These are phyloP conservation scores for Eupithecia dodoneata DNA, from an alignment of 2,888 invertebrate species.

Conservation along the genomic window DNA sequence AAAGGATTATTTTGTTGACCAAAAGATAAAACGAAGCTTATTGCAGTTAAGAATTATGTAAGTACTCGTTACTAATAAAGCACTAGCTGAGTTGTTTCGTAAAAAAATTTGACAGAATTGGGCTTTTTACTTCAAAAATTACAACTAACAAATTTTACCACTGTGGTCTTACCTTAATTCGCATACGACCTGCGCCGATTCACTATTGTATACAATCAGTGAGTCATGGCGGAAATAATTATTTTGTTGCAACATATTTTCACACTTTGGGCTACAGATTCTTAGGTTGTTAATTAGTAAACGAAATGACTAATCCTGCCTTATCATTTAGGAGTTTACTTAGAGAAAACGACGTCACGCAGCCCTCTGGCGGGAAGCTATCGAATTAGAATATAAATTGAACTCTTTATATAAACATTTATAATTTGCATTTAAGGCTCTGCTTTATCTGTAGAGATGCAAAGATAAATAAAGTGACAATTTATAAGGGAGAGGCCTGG, in stretches of 20 bases:
- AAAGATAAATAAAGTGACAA: not conserved
- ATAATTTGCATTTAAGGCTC: constrained; percentile 77
- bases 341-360: constrained; percentile 58
- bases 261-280: not conserved
- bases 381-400: constrained; percentile 81
- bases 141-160: not conserved
- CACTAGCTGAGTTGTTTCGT: not conserved
- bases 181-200: too few relatives aligned
- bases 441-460: not conserved
- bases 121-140: not conserved
- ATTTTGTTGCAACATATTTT: not conserved
- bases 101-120: not conserved
- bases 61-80: not conserved
- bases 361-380: constrained; percentile 67
- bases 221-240: not conserved
- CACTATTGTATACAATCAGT: not conserved
- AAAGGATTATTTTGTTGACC: too few relatives aligned
- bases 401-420: constrained; percentile 80
- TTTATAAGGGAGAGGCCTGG: not conserved
- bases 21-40: too few relatives aligned
- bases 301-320: constrained; percentile 10
- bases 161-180: not conserved
- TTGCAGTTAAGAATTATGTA: not conserved
- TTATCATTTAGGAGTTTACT: constrained; percentile 29
- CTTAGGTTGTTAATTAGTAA: not conserved